Evolutionary conservation across 2,888 invertebrate genomes (phyloP), one percentile per base, ranked within the genome.

Genomic region (Criorhina ranunculi): DNA sequence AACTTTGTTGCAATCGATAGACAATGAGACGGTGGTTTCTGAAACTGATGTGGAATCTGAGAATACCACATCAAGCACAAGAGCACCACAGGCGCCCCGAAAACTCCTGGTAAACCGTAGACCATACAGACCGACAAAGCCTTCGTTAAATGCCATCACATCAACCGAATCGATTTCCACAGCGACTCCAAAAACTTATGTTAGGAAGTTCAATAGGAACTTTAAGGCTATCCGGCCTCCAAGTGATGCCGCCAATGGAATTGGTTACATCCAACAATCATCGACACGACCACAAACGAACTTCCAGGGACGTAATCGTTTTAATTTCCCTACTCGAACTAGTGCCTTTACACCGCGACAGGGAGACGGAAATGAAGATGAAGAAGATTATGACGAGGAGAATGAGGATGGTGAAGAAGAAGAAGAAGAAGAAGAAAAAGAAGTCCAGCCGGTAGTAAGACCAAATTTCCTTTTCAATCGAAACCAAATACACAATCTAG

Each of bases 81-180:
- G 62, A 0, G 9, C 64, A 9, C 1, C 59, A 0, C 31, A 70
- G 8, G 66, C 24, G 0, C 62, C 76, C 5, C 44, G 89, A 0
- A 88, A 90, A n/a, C 89, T 89, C 9, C 73, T 90, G 3, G 75
- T 90, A n/a, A 89, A 88, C 11, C 89, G 88, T 42, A 87, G 89
- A 5, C 91, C 90, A 2, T 90, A 89, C 59, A 69, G 77, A 5
- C 88, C 89, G 2, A 83, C 87, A 0, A 87, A 87, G 19, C 75
- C 87, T 0, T 64, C 87, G 0, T 44, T 86, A 6, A 77, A 70
- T 31, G 49, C 81, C 7, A 76, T 85, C 0, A 70, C 76, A 0
- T 73, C 64, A 1, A 77, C 73, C 4, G 53, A 66, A 12, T 51
- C 81, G 0, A 44, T 12, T 24, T 9, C 66, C 4, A 19, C 12